Evolutionary conservation across 2,888 invertebrate species (phyloP).

Genomic region (Ganaspis brasiliensis): DNA sequence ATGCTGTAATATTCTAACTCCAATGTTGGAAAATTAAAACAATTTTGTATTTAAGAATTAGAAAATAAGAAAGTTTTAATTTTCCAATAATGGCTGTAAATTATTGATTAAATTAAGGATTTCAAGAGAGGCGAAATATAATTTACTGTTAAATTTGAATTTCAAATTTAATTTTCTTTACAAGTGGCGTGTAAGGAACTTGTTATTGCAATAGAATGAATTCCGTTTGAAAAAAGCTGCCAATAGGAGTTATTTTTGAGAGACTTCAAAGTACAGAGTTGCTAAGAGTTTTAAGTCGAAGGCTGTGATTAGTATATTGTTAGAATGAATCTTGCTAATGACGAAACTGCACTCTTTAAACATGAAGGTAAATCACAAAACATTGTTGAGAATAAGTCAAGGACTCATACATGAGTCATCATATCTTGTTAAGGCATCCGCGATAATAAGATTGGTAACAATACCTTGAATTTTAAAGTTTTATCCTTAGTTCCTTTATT

Average conservation of each 20-base stretch:
- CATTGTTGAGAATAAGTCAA: slow-evolving; percentile 33
- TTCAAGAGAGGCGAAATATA: no score
- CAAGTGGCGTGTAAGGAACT: no score
- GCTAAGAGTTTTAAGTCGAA: slow-evolving; percentile 5
- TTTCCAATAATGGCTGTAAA: no score
- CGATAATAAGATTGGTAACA: slow-evolving; percentile 33
- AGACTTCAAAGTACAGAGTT: slow-evolving; percentile 4
- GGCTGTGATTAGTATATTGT: slow-evolving; percentile 22
- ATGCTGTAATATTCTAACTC: no score
- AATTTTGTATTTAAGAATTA: no score
- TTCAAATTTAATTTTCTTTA: no score
- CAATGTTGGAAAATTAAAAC: no score
- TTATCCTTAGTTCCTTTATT: background rate
- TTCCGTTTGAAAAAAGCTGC: no score
- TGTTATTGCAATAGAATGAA: no score
- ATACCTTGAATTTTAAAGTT: slow-evolving; percentile 2
- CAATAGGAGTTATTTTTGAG: background rate
- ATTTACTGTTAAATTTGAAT: no score
- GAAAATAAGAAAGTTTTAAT: no score
- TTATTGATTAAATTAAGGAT: no score
- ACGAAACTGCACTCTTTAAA: slow-evolving; percentile 32
- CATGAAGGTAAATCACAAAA: slow-evolving; percentile 21
- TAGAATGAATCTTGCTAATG: slow-evolving; percentile 28
- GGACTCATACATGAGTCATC: slow-evolving; percentile 34
- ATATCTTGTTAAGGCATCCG: slow-evolving; percentile 23